Evolutionary conservation across 1,140 invertebrate species (phyloP), one percentile per base, ranked within the genome.

Genomic region (Batillaria attramentaria): DNA sequence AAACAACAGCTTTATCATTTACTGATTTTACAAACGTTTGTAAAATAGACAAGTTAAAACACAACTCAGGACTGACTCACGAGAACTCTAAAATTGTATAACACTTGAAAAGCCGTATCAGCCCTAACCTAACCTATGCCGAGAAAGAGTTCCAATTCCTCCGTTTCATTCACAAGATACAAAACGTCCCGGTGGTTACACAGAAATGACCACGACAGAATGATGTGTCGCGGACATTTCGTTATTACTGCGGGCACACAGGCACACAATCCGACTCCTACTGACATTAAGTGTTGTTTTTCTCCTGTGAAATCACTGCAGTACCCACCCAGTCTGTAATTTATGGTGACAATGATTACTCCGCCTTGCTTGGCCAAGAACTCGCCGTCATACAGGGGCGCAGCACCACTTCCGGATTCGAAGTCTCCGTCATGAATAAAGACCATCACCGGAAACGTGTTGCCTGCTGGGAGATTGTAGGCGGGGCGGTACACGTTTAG

Each of bases 361-460:
- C 97, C 95, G 50, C 85, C 84, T 37, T 81, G 83, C n/a, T 95
- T 94, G 0, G 96, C 96, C 42, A 99, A 91, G 85, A 95, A 95
- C 81, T 92, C 91, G 77, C 94, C 96, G 91, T 98, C 97, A 90
- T 98, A 99, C n/a, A 98, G 94, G 88, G 98, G 96, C 31, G 80
- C 69, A 3, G 65, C 62, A 28, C 95, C 69, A 96, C 96, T 65
- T 96, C 84, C 90, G 66, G 70, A 81, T n/a, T 89, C 96, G 97
- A 92, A 98, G 98, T 24, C 97, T 96, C 97, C 97, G 57, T 97
- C 97, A 90, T 97, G 98, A 79, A 99, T 95, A 97, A 97, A 99
- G 57, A 99, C 94, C 94, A 98, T 95, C 28, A 98, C 97, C 33
- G 97, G 95, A 78, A 95, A 94, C 85, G 94, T 95, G 72, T 88